Conservation (phyloP, 2,113 vertebrate genomes). For the Vulpes vulpes region DNA sequence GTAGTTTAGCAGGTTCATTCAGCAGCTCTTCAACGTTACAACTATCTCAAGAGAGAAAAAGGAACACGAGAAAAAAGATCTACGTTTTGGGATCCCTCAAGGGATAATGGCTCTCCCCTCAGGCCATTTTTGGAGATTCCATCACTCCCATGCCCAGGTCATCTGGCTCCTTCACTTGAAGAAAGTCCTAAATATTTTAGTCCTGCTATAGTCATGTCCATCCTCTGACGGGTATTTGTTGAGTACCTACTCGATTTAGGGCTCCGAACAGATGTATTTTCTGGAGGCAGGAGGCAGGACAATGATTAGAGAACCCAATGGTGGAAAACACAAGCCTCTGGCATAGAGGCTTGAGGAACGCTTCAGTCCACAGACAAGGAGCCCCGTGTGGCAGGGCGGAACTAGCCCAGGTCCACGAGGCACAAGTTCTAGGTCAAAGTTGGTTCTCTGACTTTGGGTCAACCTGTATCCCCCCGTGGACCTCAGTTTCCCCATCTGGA, state of each 20-base stretch:
- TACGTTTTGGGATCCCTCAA: neutral
- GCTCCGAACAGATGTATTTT: neutral
- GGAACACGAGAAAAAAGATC: neutral
- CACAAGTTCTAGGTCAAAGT: neutral
- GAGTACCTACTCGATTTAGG: neutral
- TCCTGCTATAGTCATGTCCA: neutral
- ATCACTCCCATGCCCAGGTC: neutral
- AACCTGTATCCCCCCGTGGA: neutral
- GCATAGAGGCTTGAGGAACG: neutral
- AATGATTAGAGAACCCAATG: neutral
- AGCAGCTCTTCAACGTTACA: too few species aligned
- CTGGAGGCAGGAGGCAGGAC: neutral
- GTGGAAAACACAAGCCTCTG: neutral
- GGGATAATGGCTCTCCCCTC: neutral
- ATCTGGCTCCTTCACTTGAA: neutral
- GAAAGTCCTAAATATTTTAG: neutral
- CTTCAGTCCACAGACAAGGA: neutral
- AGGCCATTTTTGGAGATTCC: neutral
- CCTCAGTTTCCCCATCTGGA: neutral
- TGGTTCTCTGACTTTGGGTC: neutral
- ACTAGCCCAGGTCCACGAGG: neutral
- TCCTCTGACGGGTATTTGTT: neutral
- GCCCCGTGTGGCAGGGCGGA: fast-evolving
- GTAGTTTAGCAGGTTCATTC: too few species aligned
- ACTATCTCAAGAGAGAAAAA: neutral